These are phyloP conservation scores for Vollenhovia emeryi DNA, from an alignment of 1,140 invertebrate species.

Conservation along the genomic window DNA sequence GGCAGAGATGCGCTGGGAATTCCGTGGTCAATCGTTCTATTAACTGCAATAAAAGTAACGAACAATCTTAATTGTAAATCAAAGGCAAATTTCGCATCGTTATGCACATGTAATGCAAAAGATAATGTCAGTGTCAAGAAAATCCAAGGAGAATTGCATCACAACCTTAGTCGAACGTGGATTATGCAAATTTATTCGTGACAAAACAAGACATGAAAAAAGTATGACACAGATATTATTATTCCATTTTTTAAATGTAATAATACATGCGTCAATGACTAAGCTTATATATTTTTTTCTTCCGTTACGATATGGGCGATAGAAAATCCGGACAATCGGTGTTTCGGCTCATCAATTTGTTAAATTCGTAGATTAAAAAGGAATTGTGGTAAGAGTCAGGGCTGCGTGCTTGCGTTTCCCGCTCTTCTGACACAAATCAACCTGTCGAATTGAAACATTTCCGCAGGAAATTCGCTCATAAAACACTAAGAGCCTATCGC, in stretches of 20 bases:
- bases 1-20: slow-evolving; percentile 51
- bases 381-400: background rate
- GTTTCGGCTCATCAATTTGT: background rate
- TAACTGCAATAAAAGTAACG: slow-evolving; percentile 58
- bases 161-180: background rate
- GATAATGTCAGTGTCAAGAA: slow-evolving; percentile 22
- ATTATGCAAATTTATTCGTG: background rate
- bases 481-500: background rate
- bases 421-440: background rate
- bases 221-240: background rate
- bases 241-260: background rate
- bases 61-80: slow-evolving; percentile 57
- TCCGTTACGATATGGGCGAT: background rate
- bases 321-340: background rate
- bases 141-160: slow-evolving; percentile 1
- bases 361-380: background rate
- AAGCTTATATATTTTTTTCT: background rate
- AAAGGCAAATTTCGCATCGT: slow-evolving; percentile 41
- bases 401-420: background rate
- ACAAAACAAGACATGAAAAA: background rate
- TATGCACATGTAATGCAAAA: slow-evolving; percentile 8
- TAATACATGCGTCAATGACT: background rate
- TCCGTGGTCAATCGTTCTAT: slow-evolving; percentile 54
- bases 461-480: background rate
- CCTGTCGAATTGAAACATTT: background rate